A percentile compares a stretch with the other conserved stretches of the same genome.
These are phyloP conservation scores for human DNA, from an alignment of 2,113 vertebrate species.

Conservation along the genomic window DNA sequence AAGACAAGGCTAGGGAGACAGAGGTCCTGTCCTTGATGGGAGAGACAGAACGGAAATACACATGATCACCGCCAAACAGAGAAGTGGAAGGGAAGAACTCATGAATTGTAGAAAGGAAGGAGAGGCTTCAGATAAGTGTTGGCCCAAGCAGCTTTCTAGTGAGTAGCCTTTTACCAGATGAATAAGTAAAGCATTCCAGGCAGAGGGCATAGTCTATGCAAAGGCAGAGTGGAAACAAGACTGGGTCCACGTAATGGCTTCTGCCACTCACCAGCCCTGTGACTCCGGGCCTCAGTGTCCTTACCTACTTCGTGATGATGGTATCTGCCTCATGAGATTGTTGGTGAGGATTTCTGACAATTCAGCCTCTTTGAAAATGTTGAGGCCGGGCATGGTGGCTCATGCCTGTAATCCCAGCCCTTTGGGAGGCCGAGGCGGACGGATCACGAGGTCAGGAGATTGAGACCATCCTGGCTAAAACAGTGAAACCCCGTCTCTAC, in stretches of 20 bases:
- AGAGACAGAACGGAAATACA: background rate
- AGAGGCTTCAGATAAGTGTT: too few relatives aligned
- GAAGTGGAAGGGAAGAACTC: background rate
- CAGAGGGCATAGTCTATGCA: fast-evolving
- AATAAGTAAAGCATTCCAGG: background rate
- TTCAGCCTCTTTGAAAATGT: background rate
- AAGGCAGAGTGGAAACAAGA: background rate
- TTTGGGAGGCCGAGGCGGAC: too few relatives aligned
- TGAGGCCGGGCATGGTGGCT: too few relatives aligned
- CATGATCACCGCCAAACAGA: background rate
- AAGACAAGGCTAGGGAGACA: background rate
- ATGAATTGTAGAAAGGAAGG: background rate
- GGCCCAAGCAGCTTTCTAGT: background rate
- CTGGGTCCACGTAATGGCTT: background rate
- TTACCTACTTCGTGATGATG: background rate
- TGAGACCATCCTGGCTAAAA: too few relatives aligned
- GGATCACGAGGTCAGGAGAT: too few relatives aligned
- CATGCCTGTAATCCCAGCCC: too few relatives aligned
- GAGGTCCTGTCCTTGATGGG: background rate
- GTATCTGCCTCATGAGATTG: background rate
- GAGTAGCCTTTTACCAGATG: background rate
- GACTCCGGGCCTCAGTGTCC: background rate
- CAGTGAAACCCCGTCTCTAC: too few relatives aligned
- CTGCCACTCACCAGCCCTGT: background rate
- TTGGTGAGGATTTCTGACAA: background rate